Conservation (phyloP, 2,797 vertebrate species). For the Peromyscus melanophrys region DNA sequence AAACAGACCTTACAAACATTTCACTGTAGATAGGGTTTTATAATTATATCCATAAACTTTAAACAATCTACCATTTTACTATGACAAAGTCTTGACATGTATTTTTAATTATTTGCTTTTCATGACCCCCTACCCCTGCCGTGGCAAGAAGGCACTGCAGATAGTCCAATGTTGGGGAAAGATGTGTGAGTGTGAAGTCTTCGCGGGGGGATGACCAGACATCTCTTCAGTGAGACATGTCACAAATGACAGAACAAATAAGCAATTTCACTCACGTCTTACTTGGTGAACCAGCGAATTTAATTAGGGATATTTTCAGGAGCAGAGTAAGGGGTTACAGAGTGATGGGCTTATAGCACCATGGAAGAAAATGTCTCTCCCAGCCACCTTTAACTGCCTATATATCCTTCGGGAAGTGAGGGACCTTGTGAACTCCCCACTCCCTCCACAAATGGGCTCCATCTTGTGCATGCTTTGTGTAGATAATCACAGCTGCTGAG, state of each 20-base stretch:
- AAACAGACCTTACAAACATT: neutral
- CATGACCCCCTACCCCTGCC: no score
- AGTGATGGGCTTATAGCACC: neutral
- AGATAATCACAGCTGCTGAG: neutral
- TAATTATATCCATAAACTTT: neutral
- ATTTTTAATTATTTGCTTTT: conserved; percentile 45
- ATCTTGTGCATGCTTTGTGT: neutral
- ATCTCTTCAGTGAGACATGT: neutral
- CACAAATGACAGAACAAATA: neutral
- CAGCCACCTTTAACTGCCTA: neutral
- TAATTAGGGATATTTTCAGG: neutral
- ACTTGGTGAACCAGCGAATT: neutral
- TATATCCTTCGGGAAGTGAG: neutral
- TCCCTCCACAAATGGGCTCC: neutral
- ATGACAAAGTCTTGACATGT: conserved; percentile 22
- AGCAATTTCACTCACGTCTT: no score
- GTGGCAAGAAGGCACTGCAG: neutral
- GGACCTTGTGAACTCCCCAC: neutral
- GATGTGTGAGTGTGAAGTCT: neutral
- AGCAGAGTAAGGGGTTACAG: neutral
- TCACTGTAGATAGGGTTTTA: neutral
- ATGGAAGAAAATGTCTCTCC: neutral
- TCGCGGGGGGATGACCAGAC: neutral
- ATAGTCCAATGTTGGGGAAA: neutral
- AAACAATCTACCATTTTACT: conserved; percentile 26